Conservation (phyloP, 2,797 vertebrate genomes). For the Parotocinclus haroldoi region DNA sequence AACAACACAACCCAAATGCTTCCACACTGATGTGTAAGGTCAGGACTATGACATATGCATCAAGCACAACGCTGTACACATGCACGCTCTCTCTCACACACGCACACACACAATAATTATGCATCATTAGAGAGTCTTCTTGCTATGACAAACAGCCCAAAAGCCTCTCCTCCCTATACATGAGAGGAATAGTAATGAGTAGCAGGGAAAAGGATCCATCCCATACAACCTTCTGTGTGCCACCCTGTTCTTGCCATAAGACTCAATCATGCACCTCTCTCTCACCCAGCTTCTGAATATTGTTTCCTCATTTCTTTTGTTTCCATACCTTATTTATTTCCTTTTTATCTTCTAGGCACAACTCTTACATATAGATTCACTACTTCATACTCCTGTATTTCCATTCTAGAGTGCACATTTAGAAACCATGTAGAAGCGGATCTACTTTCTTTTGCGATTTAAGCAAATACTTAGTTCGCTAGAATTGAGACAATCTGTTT, state of each 20-base stretch:
- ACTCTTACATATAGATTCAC: neutral
- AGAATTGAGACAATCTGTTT: neutral
- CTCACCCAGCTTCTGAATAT: slow-evolving; percentile 43
- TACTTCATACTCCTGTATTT: slow-evolving; percentile 44
- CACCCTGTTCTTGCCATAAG: slow-evolving; percentile 38
- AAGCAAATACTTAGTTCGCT: neutral
- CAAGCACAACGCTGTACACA: slow-evolving; percentile 6
- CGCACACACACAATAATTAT: slow-evolving; percentile 34
- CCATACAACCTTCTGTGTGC: slow-evolving; percentile 17
- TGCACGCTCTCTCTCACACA: neutral
- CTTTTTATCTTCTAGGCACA: slow-evolving; percentile 6
- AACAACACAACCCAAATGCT: slow-evolving; percentile 32
- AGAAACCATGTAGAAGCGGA: no score
- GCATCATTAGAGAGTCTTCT: slow-evolving; percentile 43
- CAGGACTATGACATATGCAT: slow-evolving; percentile 1
- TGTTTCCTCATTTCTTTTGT: slow-evolving; percentile 1
- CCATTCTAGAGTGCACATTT: slow-evolving; percentile 10
- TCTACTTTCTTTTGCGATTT: slow-evolving; percentile 4
- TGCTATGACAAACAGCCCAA: slow-evolving; percentile 43
- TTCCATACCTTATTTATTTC: no score
- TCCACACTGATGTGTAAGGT: neutral
- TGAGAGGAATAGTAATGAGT: slow-evolving; percentile 40
- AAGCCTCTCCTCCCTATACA: slow-evolving; percentile 32
- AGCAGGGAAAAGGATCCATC: slow-evolving; percentile 8
- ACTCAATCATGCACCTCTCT: slow-evolving; percentile 41